These are phyloP conservation scores for Siniperca undulata DNA, from an alignment of 2,797 vertebrate species.

Conservation along the genomic window DNA sequence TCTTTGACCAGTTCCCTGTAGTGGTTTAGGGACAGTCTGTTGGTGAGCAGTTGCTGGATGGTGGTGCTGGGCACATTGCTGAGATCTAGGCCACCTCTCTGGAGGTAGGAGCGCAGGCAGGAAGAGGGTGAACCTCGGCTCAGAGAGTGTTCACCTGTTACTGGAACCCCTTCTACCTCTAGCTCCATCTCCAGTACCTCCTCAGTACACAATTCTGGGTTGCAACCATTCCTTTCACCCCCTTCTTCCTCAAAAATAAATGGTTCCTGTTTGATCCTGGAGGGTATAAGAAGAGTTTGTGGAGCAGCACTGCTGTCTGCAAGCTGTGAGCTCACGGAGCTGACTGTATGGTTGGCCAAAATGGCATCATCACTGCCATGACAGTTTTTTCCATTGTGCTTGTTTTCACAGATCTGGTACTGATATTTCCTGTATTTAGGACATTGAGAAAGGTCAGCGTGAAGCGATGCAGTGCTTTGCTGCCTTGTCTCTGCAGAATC, in stretches of 20 bases:
- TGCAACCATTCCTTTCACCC: constrained; percentile 87
- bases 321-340: constrained; percentile 87
- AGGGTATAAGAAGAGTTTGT: constrained; percentile 62
- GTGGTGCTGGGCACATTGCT: constrained; percentile 74
- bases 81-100: constrained; percentile 80
- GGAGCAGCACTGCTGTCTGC: constrained; percentile 77
- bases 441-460: constrained; percentile 85
- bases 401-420: constrained; percentile 88
- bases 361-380: constrained; percentile 75
- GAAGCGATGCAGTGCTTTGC: constrained; percentile 57
- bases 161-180: constrained; percentile 88
- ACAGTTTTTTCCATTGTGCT: constrained; percentile 83
- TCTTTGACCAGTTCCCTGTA: constrained; percentile 72
- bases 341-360: constrained; percentile 86
- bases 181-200: constrained; percentile 89
- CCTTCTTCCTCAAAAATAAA: constrained; percentile 87
- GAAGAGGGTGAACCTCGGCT: constrained; percentile 87
- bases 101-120: constrained; percentile 92
- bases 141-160: constrained; percentile 85
- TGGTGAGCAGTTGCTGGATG: constrained; percentile 91
- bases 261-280: constrained; percentile 75
- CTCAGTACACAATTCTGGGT: constrained; percentile 90
- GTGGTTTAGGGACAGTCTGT: constrained; percentile 89
- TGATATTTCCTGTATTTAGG: constrained; percentile 95
- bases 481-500: constrained; percentile 82